Percentiles rank a stretch among this genome's conserved stretches.
Conservation (phyloP, 2,888 invertebrate species). For the Thera obeliscata region DNA sequence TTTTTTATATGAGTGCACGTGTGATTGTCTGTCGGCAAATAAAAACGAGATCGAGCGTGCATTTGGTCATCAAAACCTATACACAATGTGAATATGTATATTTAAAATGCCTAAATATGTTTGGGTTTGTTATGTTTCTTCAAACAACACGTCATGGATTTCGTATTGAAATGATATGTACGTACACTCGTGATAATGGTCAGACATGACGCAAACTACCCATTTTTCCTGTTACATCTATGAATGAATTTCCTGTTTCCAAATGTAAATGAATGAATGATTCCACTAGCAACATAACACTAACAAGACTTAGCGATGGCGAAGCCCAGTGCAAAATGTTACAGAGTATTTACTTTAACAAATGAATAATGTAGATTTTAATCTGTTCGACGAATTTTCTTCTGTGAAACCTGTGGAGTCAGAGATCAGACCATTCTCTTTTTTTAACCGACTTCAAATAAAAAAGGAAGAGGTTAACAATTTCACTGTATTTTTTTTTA, state of each 20-base stretch:
- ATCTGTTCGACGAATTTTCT: conserved; percentile 2
- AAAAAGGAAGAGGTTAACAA: no score
- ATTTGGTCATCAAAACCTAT: neutral
- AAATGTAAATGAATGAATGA: conserved; percentile 3
- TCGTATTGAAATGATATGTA: neutral
- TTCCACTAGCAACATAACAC: neutral
- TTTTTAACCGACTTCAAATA: neutral
- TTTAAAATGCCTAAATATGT: neutral
- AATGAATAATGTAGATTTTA: conserved; percentile 1
- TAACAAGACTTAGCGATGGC: conserved; percentile 1
- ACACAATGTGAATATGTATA: neutral
- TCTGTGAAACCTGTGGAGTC: neutral
- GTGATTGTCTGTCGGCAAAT: conserved; percentile 5
- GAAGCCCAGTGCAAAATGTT: conserved; percentile 6
- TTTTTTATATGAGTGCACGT: conserved; percentile 32
- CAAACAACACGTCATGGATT: conserved; percentile 5
- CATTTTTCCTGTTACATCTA: conserved; percentile 4
- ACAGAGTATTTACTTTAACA: neutral
- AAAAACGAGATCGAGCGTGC: conserved; percentile 9
- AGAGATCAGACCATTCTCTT: neutral
- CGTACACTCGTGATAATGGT: neutral
- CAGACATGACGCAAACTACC: conserved; percentile 1
- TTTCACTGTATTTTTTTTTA: no score
- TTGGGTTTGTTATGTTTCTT: neutral
- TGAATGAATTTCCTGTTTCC: conserved; percentile 1